Evolutionary conservation across 2,113 vertebrate species (phyloP).

Genomic region (Azemiops feae): DNA sequence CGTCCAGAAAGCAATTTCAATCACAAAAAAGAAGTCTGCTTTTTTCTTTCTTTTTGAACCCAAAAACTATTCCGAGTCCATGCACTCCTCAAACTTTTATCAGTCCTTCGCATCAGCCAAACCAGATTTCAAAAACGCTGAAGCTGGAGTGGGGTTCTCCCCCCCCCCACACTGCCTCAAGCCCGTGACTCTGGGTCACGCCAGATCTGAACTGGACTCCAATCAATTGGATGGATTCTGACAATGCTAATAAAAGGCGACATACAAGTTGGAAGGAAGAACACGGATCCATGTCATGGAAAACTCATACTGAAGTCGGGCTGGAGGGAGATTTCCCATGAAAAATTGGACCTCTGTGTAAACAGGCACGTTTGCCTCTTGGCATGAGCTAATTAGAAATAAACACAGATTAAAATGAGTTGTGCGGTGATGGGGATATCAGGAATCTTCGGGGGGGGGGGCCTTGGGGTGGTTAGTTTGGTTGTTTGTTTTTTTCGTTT

Average conservation of each 20-base stretch:
- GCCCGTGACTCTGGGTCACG: neutral
- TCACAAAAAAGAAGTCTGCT: neutral
- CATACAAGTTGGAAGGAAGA: fast-evolving
- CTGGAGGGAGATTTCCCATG: neutral
- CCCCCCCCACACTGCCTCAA: neutral
- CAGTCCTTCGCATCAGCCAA: neutral
- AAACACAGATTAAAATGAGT: neutral
- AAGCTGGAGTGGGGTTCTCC: neutral
- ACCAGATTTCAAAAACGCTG: neutral
- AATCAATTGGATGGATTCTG: neutral
- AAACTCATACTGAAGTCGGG: fast-evolving
- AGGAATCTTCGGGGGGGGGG: neutral
- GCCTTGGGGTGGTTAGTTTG: neutral
- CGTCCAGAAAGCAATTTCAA: neutral
- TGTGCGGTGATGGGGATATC: neutral
- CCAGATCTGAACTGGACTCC: neutral
- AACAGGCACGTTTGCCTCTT: neutral
- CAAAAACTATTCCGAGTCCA: neutral
- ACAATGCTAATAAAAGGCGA: neutral
- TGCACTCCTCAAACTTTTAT: neutral
- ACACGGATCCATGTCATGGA: neutral
- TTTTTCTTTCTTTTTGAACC: neutral
- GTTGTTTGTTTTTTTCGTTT: neutral
- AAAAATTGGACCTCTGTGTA: neutral
- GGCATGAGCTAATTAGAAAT: neutral